phyloP scores from a whole-genome alignment of 2,113 vertebrate species.

The Oxyruncus cristatus region DNA sequence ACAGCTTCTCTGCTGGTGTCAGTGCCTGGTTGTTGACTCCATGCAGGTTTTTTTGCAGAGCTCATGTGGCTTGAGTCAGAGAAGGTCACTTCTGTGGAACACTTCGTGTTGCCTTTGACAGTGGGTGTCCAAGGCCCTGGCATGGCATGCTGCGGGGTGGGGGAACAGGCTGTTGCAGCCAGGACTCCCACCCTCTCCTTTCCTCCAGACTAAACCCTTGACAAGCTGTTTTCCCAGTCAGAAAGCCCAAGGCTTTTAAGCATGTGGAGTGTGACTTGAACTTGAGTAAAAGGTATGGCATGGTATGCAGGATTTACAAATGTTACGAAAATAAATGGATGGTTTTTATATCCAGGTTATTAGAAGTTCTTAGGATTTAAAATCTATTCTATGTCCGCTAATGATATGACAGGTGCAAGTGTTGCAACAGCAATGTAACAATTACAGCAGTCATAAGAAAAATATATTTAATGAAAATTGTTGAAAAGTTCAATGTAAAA shows the following conservation, averaged over 20 bases:
- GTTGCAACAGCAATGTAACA: neutral
- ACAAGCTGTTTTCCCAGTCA: neutral
- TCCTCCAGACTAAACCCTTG: neutral
- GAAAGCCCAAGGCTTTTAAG: neutral
- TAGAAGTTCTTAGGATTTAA: neutral
- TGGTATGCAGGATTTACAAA: neutral
- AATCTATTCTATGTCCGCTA: neutral
- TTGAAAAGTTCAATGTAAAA: neutral
- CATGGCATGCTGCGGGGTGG: accelerated
- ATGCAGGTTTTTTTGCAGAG: neutral
- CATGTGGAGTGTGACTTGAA: neutral
- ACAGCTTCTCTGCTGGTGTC: neutral
- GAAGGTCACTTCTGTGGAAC: neutral
- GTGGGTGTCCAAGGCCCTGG: neutral
- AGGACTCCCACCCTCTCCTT: neutral
- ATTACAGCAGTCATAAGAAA: neutral
- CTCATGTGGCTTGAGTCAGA: neutral
- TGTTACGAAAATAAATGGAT: neutral
- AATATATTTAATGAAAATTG: neutral
- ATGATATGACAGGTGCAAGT: neutral
- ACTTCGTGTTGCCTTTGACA: accelerated
- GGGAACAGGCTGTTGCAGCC: accelerated
- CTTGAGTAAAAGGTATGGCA: neutral
- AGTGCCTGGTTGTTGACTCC: neutral
- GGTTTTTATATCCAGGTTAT: neutral